Percentiles rank a stretch among this genome's conserved stretches.
Evolutionary conservation across 2,113 vertebrate genomes (phyloP).

Genomic region (Pantherophis guttatus): DNA sequence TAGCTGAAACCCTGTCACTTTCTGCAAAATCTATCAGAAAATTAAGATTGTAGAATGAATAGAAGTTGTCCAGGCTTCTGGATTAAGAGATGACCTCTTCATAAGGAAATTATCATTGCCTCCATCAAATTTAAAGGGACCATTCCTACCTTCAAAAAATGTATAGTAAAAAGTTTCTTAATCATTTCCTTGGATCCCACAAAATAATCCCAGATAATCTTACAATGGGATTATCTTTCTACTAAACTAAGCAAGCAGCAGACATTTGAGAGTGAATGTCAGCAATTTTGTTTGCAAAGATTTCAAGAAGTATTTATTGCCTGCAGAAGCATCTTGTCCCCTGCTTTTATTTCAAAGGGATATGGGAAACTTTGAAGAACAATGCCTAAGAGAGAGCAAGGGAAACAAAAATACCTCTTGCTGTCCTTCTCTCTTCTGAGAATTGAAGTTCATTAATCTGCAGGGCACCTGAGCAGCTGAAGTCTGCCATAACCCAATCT

Average conservation of each 20-base stretch:
- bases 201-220: not conserved
- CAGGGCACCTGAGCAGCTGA: not conserved
- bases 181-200: not conserved
- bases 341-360: not conserved
- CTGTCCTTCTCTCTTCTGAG: not conserved
- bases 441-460: not conserved
- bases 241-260: not conserved
- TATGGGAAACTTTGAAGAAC: not conserved
- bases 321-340: not conserved
- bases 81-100: not conserved
- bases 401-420: not conserved
- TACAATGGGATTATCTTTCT: not conserved
- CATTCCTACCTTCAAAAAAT: not conserved
- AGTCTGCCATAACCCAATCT: not conserved
- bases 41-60: not conserved
- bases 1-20: not conserved
- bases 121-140: not conserved
- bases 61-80: not conserved
- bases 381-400: not conserved
- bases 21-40: not conserved
- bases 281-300: not conserved
- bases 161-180: not conserved
- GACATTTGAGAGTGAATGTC: not conserved
- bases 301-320: not conserved
- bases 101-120: not conserved